These are phyloP conservation scores for Amblyopsis hoosieri DNA, from an alignment of 2,797 vertebrate species.

Conservation along the genomic window DNA sequence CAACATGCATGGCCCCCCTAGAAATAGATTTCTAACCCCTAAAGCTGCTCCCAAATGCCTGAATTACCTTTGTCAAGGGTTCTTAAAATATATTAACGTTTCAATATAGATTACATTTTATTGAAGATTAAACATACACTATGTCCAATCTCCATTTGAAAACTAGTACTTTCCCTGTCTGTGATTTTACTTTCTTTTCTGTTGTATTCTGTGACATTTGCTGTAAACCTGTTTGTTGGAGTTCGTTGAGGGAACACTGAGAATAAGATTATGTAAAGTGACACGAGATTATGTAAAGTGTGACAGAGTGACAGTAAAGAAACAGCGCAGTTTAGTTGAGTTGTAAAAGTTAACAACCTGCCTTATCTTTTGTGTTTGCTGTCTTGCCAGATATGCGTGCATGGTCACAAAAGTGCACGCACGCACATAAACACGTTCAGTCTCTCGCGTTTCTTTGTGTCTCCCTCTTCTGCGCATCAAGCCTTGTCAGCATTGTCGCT, in stretches of 20 bases:
- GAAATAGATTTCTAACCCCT: too few relatives aligned
- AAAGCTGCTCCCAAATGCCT: too few relatives aligned
- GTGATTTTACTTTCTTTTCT: too few relatives aligned
- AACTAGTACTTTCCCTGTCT: too few relatives aligned
- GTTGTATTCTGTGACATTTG: conserved; percentile 8
- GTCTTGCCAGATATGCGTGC: conserved; percentile 24
- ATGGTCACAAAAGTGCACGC: background rate
- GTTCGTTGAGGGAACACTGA: background rate
- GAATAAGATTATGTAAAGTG: background rate
- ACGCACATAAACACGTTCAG: conserved; percentile 8
- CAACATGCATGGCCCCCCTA: too few relatives aligned
- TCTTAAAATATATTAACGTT: too few relatives aligned
- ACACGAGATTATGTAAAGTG: conserved; percentile 11
- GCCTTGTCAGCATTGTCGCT: conserved; percentile 28
- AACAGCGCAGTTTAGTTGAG: conserved; percentile 9
- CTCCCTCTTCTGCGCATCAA: conserved; percentile 18
- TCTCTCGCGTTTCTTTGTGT: conserved; percentile 9
- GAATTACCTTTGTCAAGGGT: too few relatives aligned
- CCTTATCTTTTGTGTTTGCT: conserved; percentile 16
- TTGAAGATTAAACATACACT: too few relatives aligned
- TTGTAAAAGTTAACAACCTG: conserved; percentile 32
- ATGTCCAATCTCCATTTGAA: too few relatives aligned
- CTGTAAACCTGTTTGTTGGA: conserved; percentile 23
- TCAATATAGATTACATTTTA: too few relatives aligned
- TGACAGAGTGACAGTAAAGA: conserved; percentile 26